Percentiles rank a stretch among this genome's conserved stretches.
Conservation (phyloP, 2,888 invertebrate species). For the Agrotis exclamationis region DNA sequence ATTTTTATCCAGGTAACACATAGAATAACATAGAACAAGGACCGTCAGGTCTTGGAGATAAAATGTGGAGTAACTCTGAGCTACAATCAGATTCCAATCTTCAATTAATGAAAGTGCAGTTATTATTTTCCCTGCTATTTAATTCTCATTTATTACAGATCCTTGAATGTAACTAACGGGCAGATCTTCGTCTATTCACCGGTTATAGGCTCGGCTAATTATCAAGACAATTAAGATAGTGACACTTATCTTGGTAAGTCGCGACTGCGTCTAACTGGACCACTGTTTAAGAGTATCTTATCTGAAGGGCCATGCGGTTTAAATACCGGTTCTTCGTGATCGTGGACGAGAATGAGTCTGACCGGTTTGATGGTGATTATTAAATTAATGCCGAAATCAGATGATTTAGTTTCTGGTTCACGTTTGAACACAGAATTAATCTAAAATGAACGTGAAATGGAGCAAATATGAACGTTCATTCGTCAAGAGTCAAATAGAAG, state of each 20-base stretch:
- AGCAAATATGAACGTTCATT: too few species aligned
- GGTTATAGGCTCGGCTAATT: constrained; percentile 64
- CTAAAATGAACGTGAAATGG: too few species aligned
- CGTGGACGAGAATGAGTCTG: background rate
- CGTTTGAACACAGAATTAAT: too few species aligned
- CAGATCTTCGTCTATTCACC: background rate
- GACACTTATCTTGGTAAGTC: constrained; percentile 71
- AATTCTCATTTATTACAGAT: background rate
- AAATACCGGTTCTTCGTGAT: constrained; percentile 35
- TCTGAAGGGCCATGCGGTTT: constrained; percentile 39
- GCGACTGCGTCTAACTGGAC: constrained; percentile 48
- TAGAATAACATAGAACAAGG: too few species aligned
- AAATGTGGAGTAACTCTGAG: background rate
- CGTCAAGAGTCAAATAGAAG: too few species aligned
- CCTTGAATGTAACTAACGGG: background rate
- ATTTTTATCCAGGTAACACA: too few species aligned
- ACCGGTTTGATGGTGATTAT: background rate
- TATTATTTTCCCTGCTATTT: background rate
- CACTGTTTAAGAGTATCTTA: constrained; percentile 54
- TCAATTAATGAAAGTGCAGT: background rate
- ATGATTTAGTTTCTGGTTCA: too few species aligned
- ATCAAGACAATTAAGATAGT: constrained; percentile 78
- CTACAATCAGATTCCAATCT: background rate
- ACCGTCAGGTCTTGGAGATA: background rate
- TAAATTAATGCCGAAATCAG: too few species aligned